Evolutionary conservation across 2,888 invertebrate species (phyloP), one percentile per base, ranked within the genome.

Genomic region (Agrypnus murinus): DNA sequence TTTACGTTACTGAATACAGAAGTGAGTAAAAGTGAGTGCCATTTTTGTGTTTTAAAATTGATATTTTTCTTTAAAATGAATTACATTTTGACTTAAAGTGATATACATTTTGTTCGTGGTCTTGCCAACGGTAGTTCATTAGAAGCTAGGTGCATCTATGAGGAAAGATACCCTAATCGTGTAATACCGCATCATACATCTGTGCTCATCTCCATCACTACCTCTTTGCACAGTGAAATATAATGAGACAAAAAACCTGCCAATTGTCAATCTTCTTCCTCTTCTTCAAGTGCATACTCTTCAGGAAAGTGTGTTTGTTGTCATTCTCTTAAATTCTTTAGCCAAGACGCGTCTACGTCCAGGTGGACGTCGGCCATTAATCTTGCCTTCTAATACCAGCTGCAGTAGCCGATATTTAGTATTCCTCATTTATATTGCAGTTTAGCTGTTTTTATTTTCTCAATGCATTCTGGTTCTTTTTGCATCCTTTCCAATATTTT

Each of bases 101-200:
- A 48, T 14, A 48, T 48, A 4, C 48, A 48, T 48, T 48, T 59
- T 38, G 43, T 59, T 40, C 43, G 17, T 43, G 59, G 59, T 12
- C 43, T 59, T 59, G 40, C 40, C 59, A 59, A 59, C 12, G 40
- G 59, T 3, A 59, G n/a, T 59, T 40, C 15, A 10, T 40, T 59
- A 59, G 34, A 36, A 40, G 59, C 43, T 59, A 59, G 59, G 17
- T 40, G 57, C 40, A 62, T 66, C 59, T 66, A 66, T 14, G 31
- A 12, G 62, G 46, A 66, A 66, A 43, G 59, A 66, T 59, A 45
- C 43, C n/a, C n/a, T n/a, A n/a, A n/a, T n/a, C n/a, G n/a, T n/a
- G n/a, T n/a, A n/a, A n/a, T n/a, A n/a, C n/a, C n/a, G n/a, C n/a
- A n/a, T n/a, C n/a, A n/a, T n/a, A n/a, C n/a, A n/a, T n/a, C n/a